These are phyloP conservation scores for Noctua fimbriata DNA, from an alignment of 2,888 invertebrate species.

Conservation along the genomic window DNA sequence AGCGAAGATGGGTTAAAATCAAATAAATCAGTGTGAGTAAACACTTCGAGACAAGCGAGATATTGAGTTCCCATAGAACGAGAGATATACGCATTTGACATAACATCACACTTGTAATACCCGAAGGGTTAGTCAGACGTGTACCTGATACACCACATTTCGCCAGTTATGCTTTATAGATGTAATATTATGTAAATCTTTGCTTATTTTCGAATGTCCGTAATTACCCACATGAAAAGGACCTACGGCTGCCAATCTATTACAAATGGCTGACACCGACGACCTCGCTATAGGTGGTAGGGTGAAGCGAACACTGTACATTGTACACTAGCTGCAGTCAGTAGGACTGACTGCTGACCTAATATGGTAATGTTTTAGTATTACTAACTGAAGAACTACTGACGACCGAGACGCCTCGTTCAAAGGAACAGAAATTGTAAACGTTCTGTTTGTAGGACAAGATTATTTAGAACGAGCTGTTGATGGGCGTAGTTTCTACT, in stretches of 20 bases:
- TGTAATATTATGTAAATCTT: background rate
- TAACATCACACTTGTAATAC: too few relatives aligned
- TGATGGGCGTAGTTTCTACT: too few relatives aligned
- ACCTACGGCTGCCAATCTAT: conserved; percentile 23
- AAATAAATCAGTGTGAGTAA: too few relatives aligned
- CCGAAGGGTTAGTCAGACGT: too few relatives aligned
- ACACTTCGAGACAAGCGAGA: too few relatives aligned
- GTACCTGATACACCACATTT: background rate
- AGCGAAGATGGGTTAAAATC: too few relatives aligned
- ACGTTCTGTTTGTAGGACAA: background rate
- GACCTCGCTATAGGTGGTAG: conserved; percentile 30
- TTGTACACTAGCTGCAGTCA: conserved; percentile 4
- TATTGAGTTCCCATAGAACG: too few relatives aligned
- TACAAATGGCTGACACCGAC: conserved; percentile 13
- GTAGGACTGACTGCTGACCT: conserved; percentile 20
- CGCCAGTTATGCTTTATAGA: background rate
- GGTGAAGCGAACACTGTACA: conserved; percentile 3
- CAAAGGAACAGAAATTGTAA: background rate
- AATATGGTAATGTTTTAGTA: conserved; percentile 19
- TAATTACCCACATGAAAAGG: conserved; percentile 13
- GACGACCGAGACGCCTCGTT: background rate
- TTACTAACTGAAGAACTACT: background rate
- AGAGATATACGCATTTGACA: too few relatives aligned
- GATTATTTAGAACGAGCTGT: background rate
- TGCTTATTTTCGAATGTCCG: conserved; percentile 1